phyloP scores from a whole-genome alignment of 2,797 vertebrate genomes.

The Gallinago solitaria region DNA sequence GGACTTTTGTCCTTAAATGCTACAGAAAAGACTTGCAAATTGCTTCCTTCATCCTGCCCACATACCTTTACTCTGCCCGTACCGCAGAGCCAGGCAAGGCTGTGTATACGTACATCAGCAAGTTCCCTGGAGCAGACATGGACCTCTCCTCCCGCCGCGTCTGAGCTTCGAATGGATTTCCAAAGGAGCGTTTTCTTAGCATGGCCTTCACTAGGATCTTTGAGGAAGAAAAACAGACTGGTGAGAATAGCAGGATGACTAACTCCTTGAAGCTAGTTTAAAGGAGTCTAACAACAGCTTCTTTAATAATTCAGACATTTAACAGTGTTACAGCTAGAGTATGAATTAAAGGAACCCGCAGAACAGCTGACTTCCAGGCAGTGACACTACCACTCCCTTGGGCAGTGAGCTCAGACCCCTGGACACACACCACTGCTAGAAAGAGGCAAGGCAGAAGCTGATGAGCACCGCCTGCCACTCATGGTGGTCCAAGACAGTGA shows the following conservation, averaged over 20 bases:
- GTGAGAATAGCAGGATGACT: background rate
- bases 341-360: background rate
- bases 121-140: constrained; percentile 93
- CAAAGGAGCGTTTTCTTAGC: constrained; percentile 95
- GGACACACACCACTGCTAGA: background rate
- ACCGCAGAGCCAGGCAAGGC: background rate
- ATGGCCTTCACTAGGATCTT: constrained; percentile 97
- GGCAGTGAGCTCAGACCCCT: background rate
- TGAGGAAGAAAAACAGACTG: background rate
- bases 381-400: accelerated
- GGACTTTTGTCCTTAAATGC: background rate
- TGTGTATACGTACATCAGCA: constrained; percentile 86
- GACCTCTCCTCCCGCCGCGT: constrained; percentile 86
- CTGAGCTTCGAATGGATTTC: constrained; percentile 91
- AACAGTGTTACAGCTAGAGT: background rate
- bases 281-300: background rate
- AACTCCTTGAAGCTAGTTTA: background rate
- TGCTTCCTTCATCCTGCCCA: background rate
- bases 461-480: background rate
- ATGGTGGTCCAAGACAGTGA: background rate
- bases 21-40: background rate
- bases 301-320: background rate
- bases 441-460: background rate
- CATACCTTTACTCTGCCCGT: accelerated
- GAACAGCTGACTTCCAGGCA: background rate